These are phyloP conservation scores for Urophycis tenuis DNA, from an alignment of 2,797 vertebrate genomes.

Conservation along the genomic window DNA sequence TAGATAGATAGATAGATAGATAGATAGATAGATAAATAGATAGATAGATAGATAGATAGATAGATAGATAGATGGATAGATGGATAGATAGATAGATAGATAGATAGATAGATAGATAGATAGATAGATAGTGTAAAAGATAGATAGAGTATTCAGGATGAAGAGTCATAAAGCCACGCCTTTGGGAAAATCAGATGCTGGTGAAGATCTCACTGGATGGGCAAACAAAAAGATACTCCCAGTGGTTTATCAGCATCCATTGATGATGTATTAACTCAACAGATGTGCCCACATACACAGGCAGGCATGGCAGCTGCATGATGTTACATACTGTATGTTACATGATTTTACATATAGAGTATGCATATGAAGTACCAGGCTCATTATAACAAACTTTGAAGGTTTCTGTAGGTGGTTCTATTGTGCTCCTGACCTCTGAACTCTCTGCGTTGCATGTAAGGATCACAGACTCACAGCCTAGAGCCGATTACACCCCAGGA, in stretches of 20 bases:
- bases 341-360: not conserved
- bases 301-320: not conserved
- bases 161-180: conserved; percentile 3
- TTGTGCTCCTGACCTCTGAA: not conserved
- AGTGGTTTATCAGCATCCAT: not conserved
- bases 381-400: not conserved
- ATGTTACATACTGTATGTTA: too few relatives aligned
- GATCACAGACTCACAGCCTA: not conserved
- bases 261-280: not conserved
- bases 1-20: too few relatives aligned
- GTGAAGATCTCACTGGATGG: not conserved
- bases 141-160: not conserved
- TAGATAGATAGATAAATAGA: too few relatives aligned
- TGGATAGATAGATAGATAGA: too few relatives aligned
- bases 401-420: not conserved
- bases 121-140: too few relatives aligned
- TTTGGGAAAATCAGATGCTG: not conserved
- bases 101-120: too few relatives aligned
- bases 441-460: not conserved
- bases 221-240: not conserved
- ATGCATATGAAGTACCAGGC: too few relatives aligned
- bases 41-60: too few relatives aligned
- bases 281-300: not conserved
- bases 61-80: too few relatives aligned
- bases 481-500: not conserved